A percentile compares a stretch with the other conserved stretches of the same genome.
Conservation (phyloP, 2,888 invertebrate species). For the Cataglyphis altisquamis region DNA sequence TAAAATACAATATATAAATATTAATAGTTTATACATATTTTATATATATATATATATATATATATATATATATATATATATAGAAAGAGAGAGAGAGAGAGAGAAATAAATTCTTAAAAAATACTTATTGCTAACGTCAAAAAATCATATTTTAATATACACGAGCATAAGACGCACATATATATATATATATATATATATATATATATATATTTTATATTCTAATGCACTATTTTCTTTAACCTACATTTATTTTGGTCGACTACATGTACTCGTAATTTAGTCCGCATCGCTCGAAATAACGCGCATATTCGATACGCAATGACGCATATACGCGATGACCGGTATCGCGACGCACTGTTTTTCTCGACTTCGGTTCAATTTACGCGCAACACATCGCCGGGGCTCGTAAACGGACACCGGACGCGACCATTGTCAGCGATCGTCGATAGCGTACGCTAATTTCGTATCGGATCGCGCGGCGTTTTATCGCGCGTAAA, state of each 20-base stretch:
- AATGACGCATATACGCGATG: slow-evolving; percentile 28
- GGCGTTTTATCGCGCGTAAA: slow-evolving; percentile 59
- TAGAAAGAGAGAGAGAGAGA: no score
- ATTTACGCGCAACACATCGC: slow-evolving; percentile 41
- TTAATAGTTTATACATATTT: not conserved
- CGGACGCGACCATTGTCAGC: slow-evolving; percentile 39
- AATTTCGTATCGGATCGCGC: slow-evolving; percentile 40
- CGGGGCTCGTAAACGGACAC: slow-evolving; percentile 16
- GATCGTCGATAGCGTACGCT: slow-evolving; percentile 44
- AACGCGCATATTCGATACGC: slow-evolving; percentile 36
- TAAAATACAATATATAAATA: not conserved
- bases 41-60: no score
- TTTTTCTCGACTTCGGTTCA: slow-evolving; percentile 38
- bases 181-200: no score
- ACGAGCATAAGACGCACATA: no score
- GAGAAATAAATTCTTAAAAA: not conserved
- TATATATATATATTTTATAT: no score
- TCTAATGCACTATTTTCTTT: not conserved
- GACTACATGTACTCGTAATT: slow-evolving; percentile 12
- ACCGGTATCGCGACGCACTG: slow-evolving; percentile 8
- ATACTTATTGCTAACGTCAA: no score
- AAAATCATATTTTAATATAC: no score
- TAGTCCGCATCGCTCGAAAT: slow-evolving; percentile 42
- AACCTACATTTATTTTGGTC: slow-evolving; percentile 3
- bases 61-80: not conserved